Base-by-base conservation (phyloP, 1,140 invertebrate species). In the Drosophila kikkawai region DNA sequence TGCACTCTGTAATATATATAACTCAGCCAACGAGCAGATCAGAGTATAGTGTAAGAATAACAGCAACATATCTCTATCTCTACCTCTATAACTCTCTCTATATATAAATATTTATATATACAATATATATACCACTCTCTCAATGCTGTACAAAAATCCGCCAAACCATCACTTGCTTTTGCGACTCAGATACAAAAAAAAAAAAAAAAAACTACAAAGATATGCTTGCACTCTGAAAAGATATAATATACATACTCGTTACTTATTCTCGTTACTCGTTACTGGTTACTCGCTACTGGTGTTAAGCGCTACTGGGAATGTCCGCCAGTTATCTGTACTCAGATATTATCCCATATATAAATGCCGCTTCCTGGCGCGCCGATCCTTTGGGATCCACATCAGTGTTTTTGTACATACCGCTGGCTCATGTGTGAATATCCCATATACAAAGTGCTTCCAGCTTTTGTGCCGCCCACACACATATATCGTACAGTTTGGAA, bases 41-140 rank as follows among this genome's bases (percentile, higher is more conserved):
- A 59, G 80, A 71, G 65, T 66, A 85, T 85, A 85, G 82, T 85
- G 78, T 85, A 85, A 78, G 80, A 85, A 85, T 70, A 85, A 85
- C 56, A 65, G 59, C 64, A 75, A 66, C 17, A 55, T 42, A 75
- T 51, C 53, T 65, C 59, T 65, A 39, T 45, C 19, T 53, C 39
- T 56, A 60, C 37, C 56, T 37, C 51, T 55, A 39, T 26, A 56
- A 22, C 39, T 45, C 64, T 70, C 37, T 73, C 29, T 69, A 73
- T 37, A 22, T 63, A 45, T 45, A 45, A 57, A 37, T 45, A 47
- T 29, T 50, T 29, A 68, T 22, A 41, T 42, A 41, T 37, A 60
- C 2, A 17, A 64, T 32, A 41, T 48, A 47, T 41, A 65, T n/a
- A 37, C 22, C 22, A 37, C 65, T 50, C 68, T 51, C 63, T 65